Evolutionary conservation across 2,113 vertebrate genomes (phyloP).

Genomic region (Rhinogobius similis): DNA sequence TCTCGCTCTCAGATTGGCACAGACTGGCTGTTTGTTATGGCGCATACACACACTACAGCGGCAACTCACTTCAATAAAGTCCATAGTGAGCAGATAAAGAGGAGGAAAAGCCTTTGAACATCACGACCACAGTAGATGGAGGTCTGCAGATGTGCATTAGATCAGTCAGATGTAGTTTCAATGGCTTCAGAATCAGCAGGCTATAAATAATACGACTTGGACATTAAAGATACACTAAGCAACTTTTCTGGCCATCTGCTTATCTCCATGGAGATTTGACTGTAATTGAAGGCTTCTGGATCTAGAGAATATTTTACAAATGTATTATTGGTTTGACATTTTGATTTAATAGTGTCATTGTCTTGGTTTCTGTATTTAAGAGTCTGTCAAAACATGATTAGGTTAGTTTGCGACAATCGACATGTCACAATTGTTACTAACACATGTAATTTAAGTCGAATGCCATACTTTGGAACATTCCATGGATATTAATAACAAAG

Average conservation of each 20-base stretch:
- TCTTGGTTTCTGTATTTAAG: no score
- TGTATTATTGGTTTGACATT: no score
- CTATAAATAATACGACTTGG: background rate
- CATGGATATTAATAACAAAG: background rate
- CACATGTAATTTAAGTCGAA: background rate
- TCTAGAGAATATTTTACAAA: no score
- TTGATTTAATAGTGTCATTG: no score
- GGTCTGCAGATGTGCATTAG: background rate
- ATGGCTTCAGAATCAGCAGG: background rate
- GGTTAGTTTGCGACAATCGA: no score
- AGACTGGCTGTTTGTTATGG: constrained; percentile 26
- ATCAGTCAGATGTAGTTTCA: background rate
- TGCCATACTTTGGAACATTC: background rate
- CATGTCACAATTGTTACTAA: no score
- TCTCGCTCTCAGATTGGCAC: constrained; percentile 34
- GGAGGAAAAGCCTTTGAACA: background rate
- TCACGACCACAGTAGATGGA: background rate
- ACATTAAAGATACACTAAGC: no score
- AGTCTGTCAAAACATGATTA: no score
- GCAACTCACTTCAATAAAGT: constrained; percentile 37
- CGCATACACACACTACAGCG: constrained; percentile 37
- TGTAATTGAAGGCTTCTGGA: no score
- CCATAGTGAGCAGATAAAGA: constrained; percentile 40
- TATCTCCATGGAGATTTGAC: background rate
- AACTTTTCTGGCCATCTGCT: no score